phyloP scores from a whole-genome alignment of 2,797 vertebrate species.

The Schizopygopsis pylzovi region DNA sequence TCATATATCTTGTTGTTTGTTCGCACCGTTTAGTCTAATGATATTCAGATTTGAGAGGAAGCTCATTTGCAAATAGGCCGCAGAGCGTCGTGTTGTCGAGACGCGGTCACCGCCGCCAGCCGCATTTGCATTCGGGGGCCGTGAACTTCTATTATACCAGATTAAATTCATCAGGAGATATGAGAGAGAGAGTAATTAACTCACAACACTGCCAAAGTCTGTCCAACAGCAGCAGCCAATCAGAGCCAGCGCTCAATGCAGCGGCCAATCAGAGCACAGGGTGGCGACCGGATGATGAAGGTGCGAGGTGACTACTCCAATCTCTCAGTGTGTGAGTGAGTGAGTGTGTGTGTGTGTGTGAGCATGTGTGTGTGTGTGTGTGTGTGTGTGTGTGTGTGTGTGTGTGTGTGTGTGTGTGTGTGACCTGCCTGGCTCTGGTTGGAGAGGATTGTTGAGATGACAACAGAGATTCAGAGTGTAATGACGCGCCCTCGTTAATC shows the following conservation, averaged over 20 bases:
- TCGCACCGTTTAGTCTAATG: conserved; percentile 80
- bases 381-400: not conserved
- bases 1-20: conserved; percentile 81
- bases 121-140: conserved; percentile 80
- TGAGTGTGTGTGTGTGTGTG: not conserved
- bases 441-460: conserved; percentile 45
- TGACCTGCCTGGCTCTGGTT: not conserved
- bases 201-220: conserved; percentile 66
- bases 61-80: conserved; percentile 81
- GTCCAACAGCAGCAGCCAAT: conserved; percentile 24
- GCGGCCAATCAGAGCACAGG: not conserved
- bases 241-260: conserved; percentile 47
- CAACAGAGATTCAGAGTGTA: conserved; percentile 55
- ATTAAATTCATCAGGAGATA: conserved; percentile 84
- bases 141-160: conserved; percentile 79
- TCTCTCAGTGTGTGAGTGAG: conserved; percentile 23
- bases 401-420: conserved; percentile 21
- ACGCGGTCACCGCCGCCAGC: conserved; percentile 13
- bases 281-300: conserved; percentile 41
- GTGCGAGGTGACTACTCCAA: conserved; percentile 51
- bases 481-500: conserved; percentile 39
- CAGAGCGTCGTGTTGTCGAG: conserved; percentile 31
- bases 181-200: conserved; percentile 78
- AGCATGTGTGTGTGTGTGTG: conserved; percentile 16
- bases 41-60: conserved; percentile 80